phyloP scores from a whole-genome alignment of 2,797 vertebrate species.

The Mionectes olivaceus region DNA sequence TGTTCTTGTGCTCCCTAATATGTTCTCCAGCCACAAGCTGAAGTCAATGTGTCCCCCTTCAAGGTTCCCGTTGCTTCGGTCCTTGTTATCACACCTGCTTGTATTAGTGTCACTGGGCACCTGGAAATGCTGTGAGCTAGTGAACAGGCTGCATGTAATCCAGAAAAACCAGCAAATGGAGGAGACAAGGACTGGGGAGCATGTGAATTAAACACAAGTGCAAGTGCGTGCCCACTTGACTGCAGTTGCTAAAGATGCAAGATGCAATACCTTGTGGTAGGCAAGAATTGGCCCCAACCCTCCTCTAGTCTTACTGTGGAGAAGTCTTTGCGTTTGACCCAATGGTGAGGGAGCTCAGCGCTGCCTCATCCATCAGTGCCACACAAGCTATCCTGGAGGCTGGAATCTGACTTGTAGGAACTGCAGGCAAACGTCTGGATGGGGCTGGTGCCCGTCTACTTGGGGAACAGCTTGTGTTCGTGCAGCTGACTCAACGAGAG shows the following conservation, averaged over 20 bases:
- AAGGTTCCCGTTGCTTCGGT: neutral
- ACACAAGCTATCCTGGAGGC: neutral
- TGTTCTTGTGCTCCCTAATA: neutral
- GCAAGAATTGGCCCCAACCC: neutral
- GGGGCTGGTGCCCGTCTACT: neutral
- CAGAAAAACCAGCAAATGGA: neutral
- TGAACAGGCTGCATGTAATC: neutral
- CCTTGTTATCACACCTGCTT: neutral
- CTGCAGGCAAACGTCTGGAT: neutral
- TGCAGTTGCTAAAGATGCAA: neutral
- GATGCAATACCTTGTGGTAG: neutral
- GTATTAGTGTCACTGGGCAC: neutral
- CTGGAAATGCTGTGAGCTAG: neutral
- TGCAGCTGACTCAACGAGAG: conserved; percentile 7
- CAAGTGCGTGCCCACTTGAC: neutral
- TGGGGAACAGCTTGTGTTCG: neutral
- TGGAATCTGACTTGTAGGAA: conserved; percentile 1
- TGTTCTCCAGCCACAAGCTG: neutral
- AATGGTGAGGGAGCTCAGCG: neutral
- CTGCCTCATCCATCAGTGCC: neutral
- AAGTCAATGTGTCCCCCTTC: neutral
- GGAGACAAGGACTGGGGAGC: neutral
- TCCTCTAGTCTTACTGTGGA: neutral
- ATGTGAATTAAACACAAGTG: neutral
- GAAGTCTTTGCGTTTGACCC: neutral